Evolutionary conservation across 2,797 vertebrate genomes (phyloP).

Genomic region (Galagoides demidoff): DNA sequence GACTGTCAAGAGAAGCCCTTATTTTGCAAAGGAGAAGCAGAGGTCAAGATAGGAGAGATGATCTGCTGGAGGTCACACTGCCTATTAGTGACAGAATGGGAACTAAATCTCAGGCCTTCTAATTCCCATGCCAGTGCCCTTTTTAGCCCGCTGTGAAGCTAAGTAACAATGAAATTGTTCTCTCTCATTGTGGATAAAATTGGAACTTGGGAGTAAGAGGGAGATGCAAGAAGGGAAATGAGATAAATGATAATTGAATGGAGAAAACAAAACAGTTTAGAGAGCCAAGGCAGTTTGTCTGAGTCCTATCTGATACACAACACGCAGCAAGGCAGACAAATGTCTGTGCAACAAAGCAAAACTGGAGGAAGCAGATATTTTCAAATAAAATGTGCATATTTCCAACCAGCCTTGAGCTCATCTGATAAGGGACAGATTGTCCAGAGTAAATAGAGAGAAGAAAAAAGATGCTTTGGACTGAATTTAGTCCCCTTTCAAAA

Average conservation of each 20-base stretch:
- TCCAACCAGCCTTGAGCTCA: conserved; percentile 63
- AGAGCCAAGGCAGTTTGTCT: conserved; percentile 63
- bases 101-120: neutral
- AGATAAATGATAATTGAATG: conserved; percentile 28
- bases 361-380: conserved; percentile 45
- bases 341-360: conserved; percentile 61
- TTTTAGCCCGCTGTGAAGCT: neutral
- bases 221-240: conserved; percentile 30
- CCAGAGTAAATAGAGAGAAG: conserved; percentile 64
- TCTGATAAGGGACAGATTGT: conserved; percentile 75
- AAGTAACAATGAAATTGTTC: neutral
- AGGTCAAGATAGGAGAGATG: neutral
- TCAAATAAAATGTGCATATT: conserved; percentile 63
- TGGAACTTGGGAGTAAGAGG: neutral
- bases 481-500: conserved; percentile 66
- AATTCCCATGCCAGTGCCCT: neutral
- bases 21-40: neutral
- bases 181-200: neutral
- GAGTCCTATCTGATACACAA: conserved; percentile 39
- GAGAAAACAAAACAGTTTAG: conserved; percentile 72
- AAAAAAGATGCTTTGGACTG: conserved; percentile 57
- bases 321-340: conserved; percentile 60
- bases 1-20: neutral
- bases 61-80: neutral
- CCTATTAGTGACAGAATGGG: neutral